Evolutionary conservation across 2,888 invertebrate species (phyloP), one percentile per base, ranked within the genome.

Genomic region (Cerastoderma edule): DNA sequence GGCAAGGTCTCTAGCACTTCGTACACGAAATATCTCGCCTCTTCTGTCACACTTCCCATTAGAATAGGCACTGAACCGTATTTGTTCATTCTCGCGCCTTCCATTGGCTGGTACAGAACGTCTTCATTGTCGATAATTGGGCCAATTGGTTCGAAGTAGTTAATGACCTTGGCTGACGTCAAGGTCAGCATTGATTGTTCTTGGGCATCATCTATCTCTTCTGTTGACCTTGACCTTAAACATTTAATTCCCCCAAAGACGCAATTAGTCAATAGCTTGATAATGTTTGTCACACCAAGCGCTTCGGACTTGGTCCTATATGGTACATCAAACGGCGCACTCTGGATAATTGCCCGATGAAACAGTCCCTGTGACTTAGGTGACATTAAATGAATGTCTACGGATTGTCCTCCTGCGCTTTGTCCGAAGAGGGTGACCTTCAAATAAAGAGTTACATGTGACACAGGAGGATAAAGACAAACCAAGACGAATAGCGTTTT

Each of bases 111-210:
- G 0, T 69, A 73, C 2, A 74, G 73, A 1, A 90, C 80, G 10
- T 88, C 67, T 0, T 75, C 64, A 0, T 85, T 87, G 56, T 90
- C 89, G 32, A 89, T 78, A 19, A 84, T 80, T 0, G 89, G 89
- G 8, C 89, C 86, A 73, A 87, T 85, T 6, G 88, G 87, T 66
- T 90, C 89, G 57, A 89, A 89, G 30, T 84, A 83, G 33, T 88
- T 86, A 24, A 88, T 72, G 16, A 89, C 68, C 57, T 88, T 86
- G 4, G 85, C n/a, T 19, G 88, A 88, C n/a, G 86, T 82, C 16
- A 88, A 66, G 56, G 82, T 80, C n/a, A 70, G 64, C 0, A 78
- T 63, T 0, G 83, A 71, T 16, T 69, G 56, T 19, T 75, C 66
- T 78, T 88, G 86, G 10, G 87, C 88, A 19, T 75, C 64, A 22